A percentile compares a stretch with the other conserved stretches of the same genome.
These are phyloP conservation scores for Gallinago solitaria DNA, from an alignment of 2,797 vertebrate species.

Conservation along the genomic window DNA sequence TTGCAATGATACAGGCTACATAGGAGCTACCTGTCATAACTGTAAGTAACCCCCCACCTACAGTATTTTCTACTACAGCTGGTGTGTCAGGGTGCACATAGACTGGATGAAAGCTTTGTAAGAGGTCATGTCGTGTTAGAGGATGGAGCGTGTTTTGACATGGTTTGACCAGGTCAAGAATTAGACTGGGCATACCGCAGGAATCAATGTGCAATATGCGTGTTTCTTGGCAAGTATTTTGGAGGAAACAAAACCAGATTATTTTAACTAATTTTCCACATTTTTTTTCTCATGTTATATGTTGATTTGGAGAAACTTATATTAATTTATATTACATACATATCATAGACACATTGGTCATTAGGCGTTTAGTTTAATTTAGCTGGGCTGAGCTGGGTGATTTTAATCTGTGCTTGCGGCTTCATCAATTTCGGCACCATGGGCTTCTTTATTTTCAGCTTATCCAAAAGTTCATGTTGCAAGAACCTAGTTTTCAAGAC, in stretches of 20 bases:
- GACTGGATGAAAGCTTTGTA: neutral
- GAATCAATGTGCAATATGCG: neutral
- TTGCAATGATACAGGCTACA: slow-evolving; percentile 89
- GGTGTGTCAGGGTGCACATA: neutral
- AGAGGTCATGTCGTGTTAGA: neutral
- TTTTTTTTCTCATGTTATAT: neutral
- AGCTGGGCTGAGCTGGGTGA: neutral
- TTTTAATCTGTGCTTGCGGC: neutral
- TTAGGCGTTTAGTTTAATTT: neutral
- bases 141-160: neutral
- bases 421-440: neutral
- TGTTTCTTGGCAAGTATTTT: neutral
- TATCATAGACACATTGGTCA: neutral
- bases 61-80: neutral
- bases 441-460: neutral
- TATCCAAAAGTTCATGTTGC: neutral
- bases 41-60: slow-evolving; percentile 79
- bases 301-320: neutral
- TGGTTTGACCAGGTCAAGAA: neutral
- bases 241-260: neutral
- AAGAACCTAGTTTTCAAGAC: neutral
- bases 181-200: neutral
- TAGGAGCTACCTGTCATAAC: slow-evolving; percentile 92
- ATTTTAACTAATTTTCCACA: neutral
- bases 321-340: neutral